A percentile compares a stretch with the other conserved stretches of the same genome.
Conservation (phyloP, 2,113 vertebrate genomes). For the Peromyscus californicus region DNA sequence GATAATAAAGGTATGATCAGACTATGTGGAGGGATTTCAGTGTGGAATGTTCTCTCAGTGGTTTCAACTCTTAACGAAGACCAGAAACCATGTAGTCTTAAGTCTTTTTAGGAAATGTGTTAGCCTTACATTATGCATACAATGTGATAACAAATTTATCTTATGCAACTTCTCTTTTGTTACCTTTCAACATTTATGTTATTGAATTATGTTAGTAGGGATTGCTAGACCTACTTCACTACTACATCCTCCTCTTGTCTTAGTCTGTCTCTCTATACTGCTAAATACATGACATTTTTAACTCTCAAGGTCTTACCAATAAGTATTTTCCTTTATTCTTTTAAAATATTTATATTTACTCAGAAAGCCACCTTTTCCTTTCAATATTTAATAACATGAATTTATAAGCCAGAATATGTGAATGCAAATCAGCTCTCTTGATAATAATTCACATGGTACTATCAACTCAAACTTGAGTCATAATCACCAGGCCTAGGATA, state of each 20-base stretch:
- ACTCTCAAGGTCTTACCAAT: background rate
- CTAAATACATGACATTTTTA: background rate
- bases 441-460: background rate
- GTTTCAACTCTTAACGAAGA: background rate
- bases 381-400: background rate
- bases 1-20: accelerated
- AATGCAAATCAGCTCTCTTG: background rate
- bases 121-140: background rate
- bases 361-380: background rate
- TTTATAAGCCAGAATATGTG: background rate
- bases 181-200: background rate
- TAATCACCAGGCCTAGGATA: background rate
- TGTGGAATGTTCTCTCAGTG: too few relatives aligned
- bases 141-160: background rate
- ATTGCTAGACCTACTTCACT: background rate
- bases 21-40: background rate
- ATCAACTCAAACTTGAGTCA: background rate
- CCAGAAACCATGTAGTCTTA: background rate
- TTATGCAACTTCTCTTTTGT: background rate
- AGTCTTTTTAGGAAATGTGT: background rate
- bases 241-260: background rate
- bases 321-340: background rate
- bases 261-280: background rate
- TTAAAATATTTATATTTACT: background rate
- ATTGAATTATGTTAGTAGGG: background rate